These are phyloP conservation scores for Apis cerana DNA, from an alignment of 1,140 invertebrate genomes.

Conservation along the genomic window DNA sequence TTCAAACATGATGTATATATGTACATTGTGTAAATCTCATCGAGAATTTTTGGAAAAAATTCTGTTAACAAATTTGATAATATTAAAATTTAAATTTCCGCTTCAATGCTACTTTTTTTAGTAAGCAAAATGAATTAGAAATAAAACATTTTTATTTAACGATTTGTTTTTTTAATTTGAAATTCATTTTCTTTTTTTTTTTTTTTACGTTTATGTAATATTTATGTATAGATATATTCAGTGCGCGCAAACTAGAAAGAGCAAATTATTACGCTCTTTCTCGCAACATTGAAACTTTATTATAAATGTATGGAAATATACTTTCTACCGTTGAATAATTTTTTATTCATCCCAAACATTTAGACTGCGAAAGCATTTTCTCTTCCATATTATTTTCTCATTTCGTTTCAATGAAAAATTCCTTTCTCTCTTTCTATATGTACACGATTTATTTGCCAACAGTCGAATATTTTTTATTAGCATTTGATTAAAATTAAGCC, in stretches of 20 bases:
- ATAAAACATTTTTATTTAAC: conserved; percentile 5
- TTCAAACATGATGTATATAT: background rate
- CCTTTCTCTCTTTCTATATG: background rate
- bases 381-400: background rate
- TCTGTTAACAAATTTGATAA: background rate
- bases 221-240: background rate
- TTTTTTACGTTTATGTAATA: background rate
- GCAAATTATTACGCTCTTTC: conserved; percentile 27
- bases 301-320: conserved; percentile 15
- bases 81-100: conserved; percentile 1
- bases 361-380: background rate
- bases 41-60: background rate
- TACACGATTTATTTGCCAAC: background rate
- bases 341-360: background rate
- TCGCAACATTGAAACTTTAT: background rate
- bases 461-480: conserved; percentile 51
- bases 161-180: background rate
- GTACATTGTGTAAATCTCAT: no score
- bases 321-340: background rate
- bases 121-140: background rate
- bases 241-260: no score
- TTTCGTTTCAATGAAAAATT: background rate
- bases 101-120: background rate
- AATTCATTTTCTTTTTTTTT: background rate
- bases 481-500: background rate